Evolutionary conservation across 1,140 invertebrate species (phyloP).

Genomic region (Choristoneura fumiferana): DNA sequence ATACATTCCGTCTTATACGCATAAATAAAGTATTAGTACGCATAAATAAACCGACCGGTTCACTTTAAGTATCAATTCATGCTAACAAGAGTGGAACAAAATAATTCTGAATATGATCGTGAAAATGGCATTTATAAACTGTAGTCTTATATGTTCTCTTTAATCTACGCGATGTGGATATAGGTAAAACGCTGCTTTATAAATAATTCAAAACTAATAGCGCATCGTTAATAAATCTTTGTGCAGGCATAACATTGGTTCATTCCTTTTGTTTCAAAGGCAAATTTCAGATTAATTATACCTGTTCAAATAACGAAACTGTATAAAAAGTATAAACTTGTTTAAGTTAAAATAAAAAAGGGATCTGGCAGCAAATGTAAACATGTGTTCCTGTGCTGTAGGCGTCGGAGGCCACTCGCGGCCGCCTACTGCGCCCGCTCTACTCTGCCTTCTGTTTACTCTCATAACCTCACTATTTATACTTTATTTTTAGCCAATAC

Average conservation of each 20-base stretch:
- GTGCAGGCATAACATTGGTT: neutral
- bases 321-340: slow-evolving; percentile 23
- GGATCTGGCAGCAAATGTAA: slow-evolving; percentile 49
- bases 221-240: slow-evolving; percentile 7
- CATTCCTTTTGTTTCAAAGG: neutral
- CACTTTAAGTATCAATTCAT: too few relatives aligned
- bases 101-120: too few relatives aligned
- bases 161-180: neutral
- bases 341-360: slow-evolving; percentile 38
- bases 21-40: too few relatives aligned
- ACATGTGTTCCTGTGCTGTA: slow-evolving; percentile 62
- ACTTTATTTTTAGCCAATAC: slow-evolving; percentile 45
- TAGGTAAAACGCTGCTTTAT: slow-evolving; percentile 3
- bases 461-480: slow-evolving; percentile 44
- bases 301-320: neutral
- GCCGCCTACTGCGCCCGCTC: slow-evolving; percentile 42
- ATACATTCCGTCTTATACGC: too few relatives aligned
- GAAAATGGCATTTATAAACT: too few relatives aligned
- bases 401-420: slow-evolving; percentile 51
- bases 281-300: neutral
- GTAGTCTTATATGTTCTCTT: too few relatives aligned
- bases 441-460: slow-evolving; percentile 48
- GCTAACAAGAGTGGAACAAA: too few relatives aligned
- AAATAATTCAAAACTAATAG: slow-evolving; percentile 15
- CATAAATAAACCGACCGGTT: too few relatives aligned